Evolutionary conservation across 1,140 invertebrate genomes (phyloP).

Genomic region (Agrypnia vestita): DNA sequence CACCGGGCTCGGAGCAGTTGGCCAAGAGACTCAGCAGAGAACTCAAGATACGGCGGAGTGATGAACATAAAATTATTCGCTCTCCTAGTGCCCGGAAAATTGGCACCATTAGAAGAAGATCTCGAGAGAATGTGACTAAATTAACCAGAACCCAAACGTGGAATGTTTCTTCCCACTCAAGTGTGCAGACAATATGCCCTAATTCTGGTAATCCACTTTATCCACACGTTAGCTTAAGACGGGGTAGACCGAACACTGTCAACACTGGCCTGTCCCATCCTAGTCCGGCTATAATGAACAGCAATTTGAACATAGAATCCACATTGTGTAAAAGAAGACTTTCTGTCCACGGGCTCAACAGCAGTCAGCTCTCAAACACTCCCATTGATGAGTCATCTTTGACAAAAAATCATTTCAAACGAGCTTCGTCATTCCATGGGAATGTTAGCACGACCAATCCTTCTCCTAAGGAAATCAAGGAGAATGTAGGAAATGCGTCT

Average conservation of each 20-base stretch:
- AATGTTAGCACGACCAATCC: slow-evolving; percentile 36
- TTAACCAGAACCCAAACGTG: slow-evolving; percentile 59
- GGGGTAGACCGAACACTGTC: slow-evolving; percentile 57
- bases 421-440: slow-evolving; percentile 58
- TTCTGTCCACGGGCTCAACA: slow-evolving; percentile 21
- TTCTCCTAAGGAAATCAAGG: slow-evolving; percentile 32
- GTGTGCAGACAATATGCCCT: too few relatives aligned
- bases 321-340: slow-evolving; percentile 22
- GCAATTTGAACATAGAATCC: slow-evolving; percentile 18
- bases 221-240: slow-evolving; percentile 44
- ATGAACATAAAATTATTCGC: slow-evolving; percentile 81
- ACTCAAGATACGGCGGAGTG: slow-evolving; percentile 80
- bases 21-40: slow-evolving; percentile 81
- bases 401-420: slow-evolving; percentile 33
- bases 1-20: slow-evolving; percentile 79
- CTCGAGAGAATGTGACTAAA: slow-evolving; percentile 70
- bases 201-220: slow-evolving; percentile 54
- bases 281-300: slow-evolving; percentile 33
- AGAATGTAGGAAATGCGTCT: slow-evolving; percentile 22
- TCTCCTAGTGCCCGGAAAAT: slow-evolving; percentile 88
- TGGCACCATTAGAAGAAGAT: slow-evolving; percentile 80
- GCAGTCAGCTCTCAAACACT: slow-evolving; percentile 7
- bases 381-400: slow-evolving; percentile 6
- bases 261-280: slow-evolving; percentile 55
- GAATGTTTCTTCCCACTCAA: slow-evolving; percentile 53